Conservation (phyloP, 2,113 vertebrate genomes). For the Capreolus pygargus region DNA sequence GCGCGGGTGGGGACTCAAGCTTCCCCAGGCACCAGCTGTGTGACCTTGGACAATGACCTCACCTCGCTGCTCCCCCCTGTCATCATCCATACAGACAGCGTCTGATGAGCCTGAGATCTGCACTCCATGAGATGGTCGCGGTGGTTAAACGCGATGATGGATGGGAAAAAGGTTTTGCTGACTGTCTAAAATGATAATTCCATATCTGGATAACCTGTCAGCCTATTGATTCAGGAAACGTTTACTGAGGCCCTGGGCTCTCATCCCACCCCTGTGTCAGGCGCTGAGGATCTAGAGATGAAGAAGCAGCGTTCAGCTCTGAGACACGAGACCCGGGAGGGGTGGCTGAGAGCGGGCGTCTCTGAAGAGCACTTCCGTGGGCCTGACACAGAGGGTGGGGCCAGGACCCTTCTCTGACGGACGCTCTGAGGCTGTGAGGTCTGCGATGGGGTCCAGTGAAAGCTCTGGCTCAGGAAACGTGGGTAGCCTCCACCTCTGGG, state of each 20-base stretch:
- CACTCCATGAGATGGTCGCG: fast-evolving
- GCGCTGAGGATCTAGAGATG: background rate
- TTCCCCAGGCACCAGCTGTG: background rate
- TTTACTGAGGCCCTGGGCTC: background rate
- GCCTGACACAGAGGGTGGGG: fast-evolving
- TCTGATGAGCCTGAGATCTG: background rate
- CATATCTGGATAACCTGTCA: background rate
- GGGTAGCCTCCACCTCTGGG: background rate
- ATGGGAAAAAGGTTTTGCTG: background rate
- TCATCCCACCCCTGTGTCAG: background rate
- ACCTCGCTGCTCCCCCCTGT: background rate
- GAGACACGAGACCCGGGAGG: background rate
- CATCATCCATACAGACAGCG: background rate
- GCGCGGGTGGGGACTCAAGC: background rate
- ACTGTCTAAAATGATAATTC: background rate
- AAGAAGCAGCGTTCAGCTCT: background rate
- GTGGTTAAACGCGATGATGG: background rate
- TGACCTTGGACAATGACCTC: background rate
- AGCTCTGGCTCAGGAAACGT: background rate
- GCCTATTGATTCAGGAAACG: background rate
- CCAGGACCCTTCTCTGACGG: background rate
- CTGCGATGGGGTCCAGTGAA: background rate
- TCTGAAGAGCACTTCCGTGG: fast-evolving
- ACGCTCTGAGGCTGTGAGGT: background rate
- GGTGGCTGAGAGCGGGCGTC: background rate